A percentile compares a stretch with the other conserved stretches of the same genome.
Conservation (phyloP, 2,113 vertebrate species). For the Anarrhichthys ocellatus region DNA sequence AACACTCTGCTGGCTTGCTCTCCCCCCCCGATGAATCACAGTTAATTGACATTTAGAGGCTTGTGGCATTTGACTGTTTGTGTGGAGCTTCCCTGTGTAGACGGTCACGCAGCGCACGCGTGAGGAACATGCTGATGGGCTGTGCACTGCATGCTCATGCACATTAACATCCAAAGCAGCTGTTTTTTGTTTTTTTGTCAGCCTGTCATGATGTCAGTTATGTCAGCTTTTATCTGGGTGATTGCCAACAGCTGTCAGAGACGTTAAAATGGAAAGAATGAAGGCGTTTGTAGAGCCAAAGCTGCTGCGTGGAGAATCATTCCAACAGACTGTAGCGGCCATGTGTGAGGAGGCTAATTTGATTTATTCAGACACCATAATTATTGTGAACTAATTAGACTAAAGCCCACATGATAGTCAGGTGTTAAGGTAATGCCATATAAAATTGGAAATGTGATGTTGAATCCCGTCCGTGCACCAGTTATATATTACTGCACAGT, state of each 20-base stretch:
- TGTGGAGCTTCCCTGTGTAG: slow-evolving; percentile 40
- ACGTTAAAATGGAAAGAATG: not conserved
- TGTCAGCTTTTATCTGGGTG: slow-evolving; percentile 54
- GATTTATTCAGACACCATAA: not conserved
- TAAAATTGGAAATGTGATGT: not conserved
- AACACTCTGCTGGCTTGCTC: slow-evolving; percentile 13
- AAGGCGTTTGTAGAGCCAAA: not conserved
- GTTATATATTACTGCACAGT: not conserved
- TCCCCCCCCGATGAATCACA: slow-evolving; percentile 64
- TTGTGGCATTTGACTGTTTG: slow-evolving; percentile 75
- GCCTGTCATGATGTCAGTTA: slow-evolving; percentile 40
- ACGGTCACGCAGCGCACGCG: slow-evolving; percentile 28
- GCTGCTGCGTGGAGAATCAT: not conserved
- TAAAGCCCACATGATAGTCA: not conserved
- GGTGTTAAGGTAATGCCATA: not conserved
- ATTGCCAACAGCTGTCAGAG: slow-evolving; percentile 49
- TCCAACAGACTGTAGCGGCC: not conserved
- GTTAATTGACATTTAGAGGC: slow-evolving; percentile 78
- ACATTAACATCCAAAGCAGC: slow-evolving; percentile 57
- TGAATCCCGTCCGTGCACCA: not conserved
- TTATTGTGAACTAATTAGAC: slow-evolving; percentile 1
- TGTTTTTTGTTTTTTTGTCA: slow-evolving; percentile 42
- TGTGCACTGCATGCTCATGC: slow-evolving; percentile 31
- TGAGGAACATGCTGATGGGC: slow-evolving; percentile 58
- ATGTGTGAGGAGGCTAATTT: not conserved